A percentile compares a stretch with the other conserved stretches of the same genome.
These are phyloP conservation scores for Pardalotus punctatus DNA, from an alignment of 2,113 vertebrate genomes.

Conservation along the genomic window DNA sequence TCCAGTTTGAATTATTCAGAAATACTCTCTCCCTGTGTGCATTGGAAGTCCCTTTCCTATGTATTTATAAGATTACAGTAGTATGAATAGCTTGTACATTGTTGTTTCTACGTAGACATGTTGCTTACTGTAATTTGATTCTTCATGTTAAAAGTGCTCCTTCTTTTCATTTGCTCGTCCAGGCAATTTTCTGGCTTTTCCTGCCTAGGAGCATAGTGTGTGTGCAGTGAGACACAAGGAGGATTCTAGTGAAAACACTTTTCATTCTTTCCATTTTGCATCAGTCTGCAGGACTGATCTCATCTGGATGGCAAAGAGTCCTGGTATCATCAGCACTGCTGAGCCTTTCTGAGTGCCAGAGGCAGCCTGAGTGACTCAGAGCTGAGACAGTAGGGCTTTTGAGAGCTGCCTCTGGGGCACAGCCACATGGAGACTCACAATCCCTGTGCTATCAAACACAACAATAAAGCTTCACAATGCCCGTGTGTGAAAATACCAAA, in stretches of 20 bases:
- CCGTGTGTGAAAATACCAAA: background rate
- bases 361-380: background rate
- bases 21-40: rapidly evolving
- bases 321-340: background rate
- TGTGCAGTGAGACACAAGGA: background rate
- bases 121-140: background rate
- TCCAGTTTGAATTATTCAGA: background rate
- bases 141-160: background rate
- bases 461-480: background rate
- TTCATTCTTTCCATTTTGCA: background rate
- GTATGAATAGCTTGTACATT: rapidly evolving
- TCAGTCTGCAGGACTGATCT: slow-evolving; percentile 2
- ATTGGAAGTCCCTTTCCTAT: background rate
- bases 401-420: slow-evolving; percentile 1
- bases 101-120: background rate
- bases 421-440: background rate
- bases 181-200: background rate
- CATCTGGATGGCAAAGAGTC: background rate
- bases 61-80: background rate
- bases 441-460: background rate
- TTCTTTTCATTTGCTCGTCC: background rate
- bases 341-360: background rate
- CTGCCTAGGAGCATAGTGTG: background rate
- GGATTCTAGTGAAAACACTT: background rate
- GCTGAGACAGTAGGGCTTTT: slow-evolving; percentile 26